These are phyloP conservation scores for Pseudomyrmex cubaensis DNA, from an alignment of 1,140 invertebrate species.

Conservation along the genomic window DNA sequence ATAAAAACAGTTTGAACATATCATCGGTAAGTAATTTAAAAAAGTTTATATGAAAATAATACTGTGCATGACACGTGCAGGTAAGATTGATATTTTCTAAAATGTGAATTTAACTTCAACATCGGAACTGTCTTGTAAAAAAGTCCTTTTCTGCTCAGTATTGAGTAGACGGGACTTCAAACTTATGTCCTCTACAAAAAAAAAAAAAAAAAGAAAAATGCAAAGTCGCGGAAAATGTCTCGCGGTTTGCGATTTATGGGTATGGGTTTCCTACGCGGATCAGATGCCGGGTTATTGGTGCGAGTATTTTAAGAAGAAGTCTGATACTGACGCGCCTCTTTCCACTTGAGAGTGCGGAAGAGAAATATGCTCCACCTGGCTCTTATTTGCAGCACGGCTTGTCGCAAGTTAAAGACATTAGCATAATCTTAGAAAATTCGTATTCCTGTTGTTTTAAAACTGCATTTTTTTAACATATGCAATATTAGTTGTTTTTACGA, in stretches of 20 bases:
- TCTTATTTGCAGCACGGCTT: conserved; percentile 54
- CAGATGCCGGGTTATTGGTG: conserved; percentile 32
- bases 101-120: conserved; percentile 4
- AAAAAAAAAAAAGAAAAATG: background rate
- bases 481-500: background rate
- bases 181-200: background rate
- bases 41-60: background rate
- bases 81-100: background rate
- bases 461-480: background rate
- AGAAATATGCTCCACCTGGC: conserved; percentile 58
- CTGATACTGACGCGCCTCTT: conserved; percentile 67
- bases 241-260: conserved; percentile 42
- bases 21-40: background rate
- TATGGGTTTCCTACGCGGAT: conserved; percentile 21
- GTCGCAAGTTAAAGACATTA: conserved; percentile 49
- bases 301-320: conserved; percentile 43
- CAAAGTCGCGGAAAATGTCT: background rate
- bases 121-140: background rate
- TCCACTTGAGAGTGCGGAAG: conserved; percentile 48
- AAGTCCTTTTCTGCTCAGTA: background rate
- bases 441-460: background rate
- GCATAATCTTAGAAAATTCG: conserved; percentile 65
- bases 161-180: background rate
- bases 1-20: background rate
- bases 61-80: background rate